A percentile compares a stretch with the other conserved stretches of the same genome.
Evolutionary conservation across 2,888 invertebrate genomes (phyloP).

Genomic region (Drosophila birchii): DNA sequence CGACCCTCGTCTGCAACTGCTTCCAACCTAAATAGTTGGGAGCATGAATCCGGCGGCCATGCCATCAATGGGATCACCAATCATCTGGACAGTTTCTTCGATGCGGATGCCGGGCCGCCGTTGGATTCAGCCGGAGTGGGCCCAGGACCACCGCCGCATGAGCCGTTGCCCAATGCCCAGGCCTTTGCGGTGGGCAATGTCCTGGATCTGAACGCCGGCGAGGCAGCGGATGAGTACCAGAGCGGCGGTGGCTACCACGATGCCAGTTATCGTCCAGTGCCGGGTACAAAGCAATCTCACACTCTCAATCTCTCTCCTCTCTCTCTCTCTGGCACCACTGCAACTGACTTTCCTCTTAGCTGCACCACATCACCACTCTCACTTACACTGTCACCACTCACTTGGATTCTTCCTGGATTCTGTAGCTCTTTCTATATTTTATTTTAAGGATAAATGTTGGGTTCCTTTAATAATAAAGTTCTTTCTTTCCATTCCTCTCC

Average conservation of each 20-base stretch:
- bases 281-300: conserved; percentile 78
- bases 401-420: conserved; percentile 5
- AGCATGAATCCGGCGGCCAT: conserved; percentile 81
- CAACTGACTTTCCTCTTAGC: conserved; percentile 46
- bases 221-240: conserved; percentile 77
- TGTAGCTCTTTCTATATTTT: conserved; percentile 22
- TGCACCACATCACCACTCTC: conserved; percentile 48
- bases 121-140: conserved; percentile 20
- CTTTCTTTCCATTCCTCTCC: background rate
- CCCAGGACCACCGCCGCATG: conserved; percentile 48
- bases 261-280: conserved; percentile 83
- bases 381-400: conserved; percentile 26
- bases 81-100: conserved; percentile 84
- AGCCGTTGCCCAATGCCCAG: conserved; percentile 68
- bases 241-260: conserved; percentile 70
- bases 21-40: conserved; percentile 76
- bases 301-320: conserved; percentile 21
- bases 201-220: conserved; percentile 81
- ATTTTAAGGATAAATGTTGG: background rate
- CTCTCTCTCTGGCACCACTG: conserved; percentile 49
- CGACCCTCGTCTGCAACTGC: conserved; percentile 46
- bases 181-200: conserved; percentile 83
- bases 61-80: conserved; percentile 81
- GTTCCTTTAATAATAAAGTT: background rate
- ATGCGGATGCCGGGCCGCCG: conserved; percentile 68